phyloP scores from a whole-genome alignment of 2,888 invertebrate genomes.

The Trypoxylon attenuatum region DNA sequence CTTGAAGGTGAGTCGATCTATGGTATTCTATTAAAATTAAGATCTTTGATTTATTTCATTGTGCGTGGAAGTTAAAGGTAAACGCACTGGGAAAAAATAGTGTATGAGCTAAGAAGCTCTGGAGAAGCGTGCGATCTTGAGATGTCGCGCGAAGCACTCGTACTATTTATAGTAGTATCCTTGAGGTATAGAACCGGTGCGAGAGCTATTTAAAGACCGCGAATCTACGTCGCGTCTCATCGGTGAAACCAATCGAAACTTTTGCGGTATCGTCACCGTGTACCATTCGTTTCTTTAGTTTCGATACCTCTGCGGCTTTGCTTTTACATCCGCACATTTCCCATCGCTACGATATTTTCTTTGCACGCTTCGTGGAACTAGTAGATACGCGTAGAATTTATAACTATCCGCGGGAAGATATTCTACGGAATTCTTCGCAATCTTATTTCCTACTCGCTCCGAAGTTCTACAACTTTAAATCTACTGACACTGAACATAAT shows the following conservation, averaged over 20 bases:
- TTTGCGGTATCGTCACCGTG: slow-evolving; percentile 1
- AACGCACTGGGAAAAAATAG: not conserved
- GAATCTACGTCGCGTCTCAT: not conserved
- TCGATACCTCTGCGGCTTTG: too few relatives aligned
- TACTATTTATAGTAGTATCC: slow-evolving; percentile 30
- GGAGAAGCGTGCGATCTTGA: not conserved
- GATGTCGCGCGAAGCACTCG: not conserved
- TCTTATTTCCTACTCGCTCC: too few relatives aligned
- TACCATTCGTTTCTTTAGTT: too few relatives aligned
- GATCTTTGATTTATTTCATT: not conserved
- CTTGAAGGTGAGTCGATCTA: slow-evolving; percentile 78
- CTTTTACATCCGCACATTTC: too few relatives aligned
- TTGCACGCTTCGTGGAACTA: too few relatives aligned
- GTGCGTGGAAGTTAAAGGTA: not conserved
- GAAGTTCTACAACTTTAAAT: too few relatives aligned
- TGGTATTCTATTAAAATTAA: too few relatives aligned
- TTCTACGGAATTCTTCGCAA: too few relatives aligned
- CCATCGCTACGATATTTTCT: too few relatives aligned
- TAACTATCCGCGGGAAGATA: too few relatives aligned
- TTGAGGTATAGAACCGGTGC: slow-evolving; percentile 26
- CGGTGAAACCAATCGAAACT: slow-evolving; percentile 22
- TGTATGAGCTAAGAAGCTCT: not conserved
- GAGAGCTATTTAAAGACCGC: slow-evolving; percentile 29
- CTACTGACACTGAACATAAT: too few relatives aligned
- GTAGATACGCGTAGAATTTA: too few relatives aligned